phyloP scores from a whole-genome alignment of 1,140 invertebrate genomes.

The Lepidotrigona ventralis region DNA sequence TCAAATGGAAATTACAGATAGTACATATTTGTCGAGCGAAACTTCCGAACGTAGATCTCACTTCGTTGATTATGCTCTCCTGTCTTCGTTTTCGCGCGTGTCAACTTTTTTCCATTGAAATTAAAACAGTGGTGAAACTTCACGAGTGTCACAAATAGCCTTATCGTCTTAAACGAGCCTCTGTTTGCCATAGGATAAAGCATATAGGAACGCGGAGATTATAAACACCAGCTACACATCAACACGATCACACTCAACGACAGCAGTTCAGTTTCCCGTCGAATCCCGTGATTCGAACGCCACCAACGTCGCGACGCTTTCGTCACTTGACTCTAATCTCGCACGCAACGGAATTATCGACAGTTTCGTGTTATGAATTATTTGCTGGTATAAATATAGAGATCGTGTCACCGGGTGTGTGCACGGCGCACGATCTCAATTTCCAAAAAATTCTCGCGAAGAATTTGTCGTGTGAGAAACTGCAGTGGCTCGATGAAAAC shows the following conservation, averaged over 20 bases:
- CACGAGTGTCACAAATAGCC: neutral
- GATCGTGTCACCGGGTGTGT: slow-evolving; percentile 21
- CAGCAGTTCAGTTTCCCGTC: neutral
- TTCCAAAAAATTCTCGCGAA: neutral
- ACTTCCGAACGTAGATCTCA: no score
- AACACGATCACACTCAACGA: neutral
- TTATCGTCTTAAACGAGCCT: neutral
- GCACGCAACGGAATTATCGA: neutral
- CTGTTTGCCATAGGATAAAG: neutral
- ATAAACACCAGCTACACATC: neutral
- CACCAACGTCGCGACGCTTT: neutral
- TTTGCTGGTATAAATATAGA: slow-evolving; percentile 36
- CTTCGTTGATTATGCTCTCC: neutral
- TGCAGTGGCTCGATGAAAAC: no score
- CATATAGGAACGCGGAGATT: neutral
- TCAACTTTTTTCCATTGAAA: neutral
- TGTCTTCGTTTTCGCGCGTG: neutral
- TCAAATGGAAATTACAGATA: no score
- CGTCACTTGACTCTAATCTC: neutral
- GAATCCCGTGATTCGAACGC: neutral
- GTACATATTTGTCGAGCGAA: no score
- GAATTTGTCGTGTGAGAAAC: no score
- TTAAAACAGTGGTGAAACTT: neutral
- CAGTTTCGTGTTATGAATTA: neutral
- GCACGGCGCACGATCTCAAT: slow-evolving; percentile 10